phyloP scores from a whole-genome alignment of 2,888 invertebrate species.

The Drosophila neotestacea region DNA sequence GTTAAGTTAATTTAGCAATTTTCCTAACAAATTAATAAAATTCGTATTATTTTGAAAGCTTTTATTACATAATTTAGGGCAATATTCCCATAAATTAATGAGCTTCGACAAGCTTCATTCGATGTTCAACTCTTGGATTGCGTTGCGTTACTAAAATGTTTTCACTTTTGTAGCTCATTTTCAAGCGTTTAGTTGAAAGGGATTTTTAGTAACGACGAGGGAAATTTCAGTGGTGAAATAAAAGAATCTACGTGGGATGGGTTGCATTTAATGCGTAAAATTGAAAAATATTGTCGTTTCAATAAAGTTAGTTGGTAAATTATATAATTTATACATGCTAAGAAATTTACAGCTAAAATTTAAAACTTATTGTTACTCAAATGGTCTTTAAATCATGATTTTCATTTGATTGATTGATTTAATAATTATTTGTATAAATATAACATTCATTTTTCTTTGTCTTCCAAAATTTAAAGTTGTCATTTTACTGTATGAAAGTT shows the following conservation, averaged over 20 bases:
- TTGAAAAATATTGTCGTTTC: background rate
- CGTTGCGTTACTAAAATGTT: conserved; percentile 1
- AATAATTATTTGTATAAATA: too few relatives aligned
- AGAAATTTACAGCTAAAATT: too few relatives aligned
- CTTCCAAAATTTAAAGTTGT: too few relatives aligned
- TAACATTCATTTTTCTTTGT: too few relatives aligned
- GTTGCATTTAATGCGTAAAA: too few relatives aligned
- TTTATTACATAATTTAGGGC: background rate
- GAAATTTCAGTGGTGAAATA: conserved; percentile 59
- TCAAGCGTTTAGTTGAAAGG: conserved; percentile 43
- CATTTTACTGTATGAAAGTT: background rate
- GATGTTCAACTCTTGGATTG: conserved; percentile 11
- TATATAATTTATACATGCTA: too few relatives aligned
- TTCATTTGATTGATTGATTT: too few relatives aligned
- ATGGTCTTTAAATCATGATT: too few relatives aligned
- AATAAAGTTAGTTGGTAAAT: too few relatives aligned
- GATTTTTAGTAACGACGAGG: conserved; percentile 32
- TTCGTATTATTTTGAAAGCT: conserved; percentile 7
- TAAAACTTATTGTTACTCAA: too few relatives aligned
- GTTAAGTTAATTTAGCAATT: conserved; percentile 3
- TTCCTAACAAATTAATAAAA: conserved; percentile 14
- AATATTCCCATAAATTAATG: conserved; percentile 8
- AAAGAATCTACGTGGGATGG: too few relatives aligned
- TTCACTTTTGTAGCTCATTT: background rate
- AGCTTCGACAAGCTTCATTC: conserved; percentile 3